A percentile compares a stretch with the other conserved stretches of the same genome.
Evolutionary conservation across 1,140 invertebrate genomes (phyloP).

Genomic region (Cydia amplana): DNA sequence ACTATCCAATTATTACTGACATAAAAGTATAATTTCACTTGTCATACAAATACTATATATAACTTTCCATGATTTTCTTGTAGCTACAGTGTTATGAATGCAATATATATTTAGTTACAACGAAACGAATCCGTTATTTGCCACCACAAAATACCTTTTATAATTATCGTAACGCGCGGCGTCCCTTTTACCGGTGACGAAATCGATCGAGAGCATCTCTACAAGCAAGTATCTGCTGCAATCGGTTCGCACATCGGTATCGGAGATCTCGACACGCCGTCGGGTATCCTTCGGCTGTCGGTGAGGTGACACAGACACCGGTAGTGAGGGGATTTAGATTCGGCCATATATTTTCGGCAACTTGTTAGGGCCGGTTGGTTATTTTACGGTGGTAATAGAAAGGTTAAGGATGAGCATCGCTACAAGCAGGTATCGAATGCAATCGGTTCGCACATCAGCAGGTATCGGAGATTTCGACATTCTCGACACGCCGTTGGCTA

Average conservation of each 20-base stretch:
- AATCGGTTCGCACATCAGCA: neutral
- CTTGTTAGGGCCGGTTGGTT: neutral
- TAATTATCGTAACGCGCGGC: slow-evolving; percentile 1
- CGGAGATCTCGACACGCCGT: slow-evolving; percentile 8
- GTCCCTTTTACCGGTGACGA: slow-evolving; percentile 8
- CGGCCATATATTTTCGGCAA: neutral
- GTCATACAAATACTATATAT: no score
- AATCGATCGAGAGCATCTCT: slow-evolving; percentile 16
- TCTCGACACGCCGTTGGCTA: neutral
- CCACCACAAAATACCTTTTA: neutral
- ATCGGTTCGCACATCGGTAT: slow-evolving; percentile 20
- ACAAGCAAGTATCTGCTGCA: slow-evolving; percentile 6
- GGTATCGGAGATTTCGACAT: neutral
- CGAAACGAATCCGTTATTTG: neutral
- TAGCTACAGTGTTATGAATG: no score
- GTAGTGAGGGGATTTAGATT: neutral
- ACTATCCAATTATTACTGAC: no score
- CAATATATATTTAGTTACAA: no score
- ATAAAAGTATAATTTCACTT: no score
- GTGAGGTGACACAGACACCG: neutral
- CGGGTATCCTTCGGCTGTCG: slow-evolving; percentile 18
- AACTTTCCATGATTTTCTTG: no score
- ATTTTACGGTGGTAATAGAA: no score
- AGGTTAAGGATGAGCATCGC: neutral
- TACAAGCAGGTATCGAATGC: neutral